These are phyloP conservation scores for Cyrtodaria siliqua DNA, from an alignment of 2,888 invertebrate species.

Conservation along the genomic window DNA sequence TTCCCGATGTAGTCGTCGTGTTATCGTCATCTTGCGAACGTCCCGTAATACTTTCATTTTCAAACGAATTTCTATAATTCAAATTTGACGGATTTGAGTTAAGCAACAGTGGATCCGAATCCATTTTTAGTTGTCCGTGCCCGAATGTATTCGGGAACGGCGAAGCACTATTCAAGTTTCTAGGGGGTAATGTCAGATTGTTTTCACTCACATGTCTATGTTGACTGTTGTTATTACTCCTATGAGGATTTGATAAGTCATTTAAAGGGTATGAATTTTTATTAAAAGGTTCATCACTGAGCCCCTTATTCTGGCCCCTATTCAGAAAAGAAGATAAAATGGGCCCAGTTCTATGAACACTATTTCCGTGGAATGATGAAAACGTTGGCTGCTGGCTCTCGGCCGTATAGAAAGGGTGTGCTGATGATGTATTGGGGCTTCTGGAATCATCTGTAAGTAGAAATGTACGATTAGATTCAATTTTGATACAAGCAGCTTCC, in stretches of 20 bases:
- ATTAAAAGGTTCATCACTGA: constrained; percentile 32
- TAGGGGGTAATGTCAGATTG: constrained; percentile 15
- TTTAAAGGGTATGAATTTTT: constrained; percentile 53
- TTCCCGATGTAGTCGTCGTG: constrained; percentile 62
- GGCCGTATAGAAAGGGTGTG: constrained; percentile 62
- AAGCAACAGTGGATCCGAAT: constrained; percentile 41
- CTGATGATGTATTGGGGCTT: constrained; percentile 58
- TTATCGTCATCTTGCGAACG: constrained; percentile 73
- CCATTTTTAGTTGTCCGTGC: constrained; percentile 24
- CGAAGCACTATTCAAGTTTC: constrained; percentile 23
- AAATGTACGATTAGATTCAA: too few relatives aligned
- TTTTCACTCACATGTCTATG: constrained; percentile 36
- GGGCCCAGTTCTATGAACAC: constrained; percentile 57
- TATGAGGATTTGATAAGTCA: constrained; percentile 60
- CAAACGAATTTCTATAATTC: constrained; percentile 50
- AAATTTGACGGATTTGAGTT: constrained; percentile 59
- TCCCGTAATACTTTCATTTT: constrained; percentile 44
- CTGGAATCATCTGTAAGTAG: constrained; percentile 57
- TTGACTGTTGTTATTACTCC: constrained; percentile 22
- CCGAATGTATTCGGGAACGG: constrained; percentile 30
- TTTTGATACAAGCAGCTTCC: too few relatives aligned
- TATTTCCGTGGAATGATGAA: constrained; percentile 60
- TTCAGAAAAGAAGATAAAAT: constrained; percentile 54
- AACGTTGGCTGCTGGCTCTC: constrained; percentile 59
- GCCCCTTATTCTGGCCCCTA: constrained; percentile 32